These are phyloP conservation scores for Procambarus virginalis DNA, from an alignment of 1,140 invertebrate species.

Conservation along the genomic window DNA sequence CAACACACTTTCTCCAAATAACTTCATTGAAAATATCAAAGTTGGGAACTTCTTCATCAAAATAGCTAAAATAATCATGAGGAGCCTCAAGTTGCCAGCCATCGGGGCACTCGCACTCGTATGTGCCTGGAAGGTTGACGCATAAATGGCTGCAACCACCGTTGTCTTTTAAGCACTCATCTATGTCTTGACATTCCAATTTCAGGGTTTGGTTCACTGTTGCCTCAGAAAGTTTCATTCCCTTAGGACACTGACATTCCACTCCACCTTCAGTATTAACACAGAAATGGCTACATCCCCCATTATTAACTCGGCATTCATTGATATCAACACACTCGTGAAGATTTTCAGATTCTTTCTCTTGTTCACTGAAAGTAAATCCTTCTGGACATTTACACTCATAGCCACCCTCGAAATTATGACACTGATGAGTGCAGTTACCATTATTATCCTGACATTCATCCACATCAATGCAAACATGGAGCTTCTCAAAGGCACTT, in stretches of 20 bases:
- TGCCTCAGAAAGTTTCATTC: slow-evolving; percentile 65
- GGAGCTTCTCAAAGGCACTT: slow-evolving; percentile 71
- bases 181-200: slow-evolving; percentile 61
- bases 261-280: slow-evolving; percentile 76
- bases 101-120: slow-evolving; percentile 79
- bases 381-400: slow-evolving; percentile 86
- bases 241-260: slow-evolving; percentile 71
- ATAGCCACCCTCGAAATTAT: slow-evolving; percentile 89
- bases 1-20: slow-evolving; percentile 71
- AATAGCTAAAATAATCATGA: slow-evolving; percentile 64
- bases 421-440: slow-evolving; percentile 76
- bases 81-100: slow-evolving; percentile 73
- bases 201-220: not conserved
- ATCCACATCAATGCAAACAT: slow-evolving; percentile 75
- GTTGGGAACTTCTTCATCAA: slow-evolving; percentile 46
- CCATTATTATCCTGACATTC: slow-evolving; percentile 75
- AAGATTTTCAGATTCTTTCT: slow-evolving; percentile 16
- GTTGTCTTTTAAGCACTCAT: slow-evolving; percentile 72
- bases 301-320: slow-evolving; percentile 77
- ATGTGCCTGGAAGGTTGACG: slow-evolving; percentile 74
- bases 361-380: slow-evolving; percentile 75
- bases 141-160: slow-evolving; percentile 73
- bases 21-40: slow-evolving; percentile 57
- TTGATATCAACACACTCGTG: slow-evolving; percentile 77
- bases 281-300: slow-evolving; percentile 79